A percentile compares a stretch with the other conserved stretches of the same genome.
Evolutionary conservation across 1,140 invertebrate genomes (phyloP).

Genomic region (Dendrolimus kikuchii): DNA sequence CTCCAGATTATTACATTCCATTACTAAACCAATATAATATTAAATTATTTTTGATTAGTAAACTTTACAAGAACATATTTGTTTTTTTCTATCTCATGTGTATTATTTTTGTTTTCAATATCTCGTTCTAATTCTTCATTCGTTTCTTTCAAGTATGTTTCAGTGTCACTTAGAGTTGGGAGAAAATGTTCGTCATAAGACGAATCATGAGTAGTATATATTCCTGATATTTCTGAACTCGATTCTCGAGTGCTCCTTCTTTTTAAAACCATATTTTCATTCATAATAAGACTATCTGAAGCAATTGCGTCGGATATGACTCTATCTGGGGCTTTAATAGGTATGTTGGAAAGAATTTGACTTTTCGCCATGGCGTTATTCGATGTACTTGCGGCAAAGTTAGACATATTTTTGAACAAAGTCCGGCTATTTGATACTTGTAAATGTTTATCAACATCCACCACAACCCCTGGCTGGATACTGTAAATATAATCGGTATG

Average conservation of each 20-base stretch:
- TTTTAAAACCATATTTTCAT: conserved; percentile 1
- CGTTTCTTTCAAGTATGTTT: conserved; percentile 5
- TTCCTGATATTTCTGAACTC: conserved; percentile 5
- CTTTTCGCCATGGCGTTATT: conserved; percentile 1
- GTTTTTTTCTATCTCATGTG: conserved; percentile 1
- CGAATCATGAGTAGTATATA: conserved; percentile 5
- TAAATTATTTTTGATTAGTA: too few relatives aligned
- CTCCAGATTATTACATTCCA: too few relatives aligned
- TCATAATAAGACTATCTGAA: not conserved
- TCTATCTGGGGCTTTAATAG: conserved; percentile 2
- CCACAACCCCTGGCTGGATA: conserved; percentile 1
- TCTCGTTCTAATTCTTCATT: conserved; percentile 2
- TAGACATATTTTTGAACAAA: conserved; percentile 5
- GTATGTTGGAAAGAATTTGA: conserved; percentile 2
- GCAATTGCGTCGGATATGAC: not conserved
- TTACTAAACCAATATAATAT: too few relatives aligned
- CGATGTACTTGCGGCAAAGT: conserved; percentile 1
- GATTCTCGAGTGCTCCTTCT: conserved; percentile 1
- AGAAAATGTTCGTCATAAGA: conserved; percentile 6
- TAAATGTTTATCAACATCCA: conserved; percentile 8
- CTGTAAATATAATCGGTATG: not conserved
- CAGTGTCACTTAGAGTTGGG: conserved; percentile 5
- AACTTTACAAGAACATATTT: too few relatives aligned
- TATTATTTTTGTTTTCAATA: conserved; percentile 2
- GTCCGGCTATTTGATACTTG: conserved; percentile 1